A percentile compares a stretch with the other conserved stretches of the same genome.
phyloP scores from a whole-genome alignment of 2,888 invertebrate species.

The Spisula subtruncata region DNA sequence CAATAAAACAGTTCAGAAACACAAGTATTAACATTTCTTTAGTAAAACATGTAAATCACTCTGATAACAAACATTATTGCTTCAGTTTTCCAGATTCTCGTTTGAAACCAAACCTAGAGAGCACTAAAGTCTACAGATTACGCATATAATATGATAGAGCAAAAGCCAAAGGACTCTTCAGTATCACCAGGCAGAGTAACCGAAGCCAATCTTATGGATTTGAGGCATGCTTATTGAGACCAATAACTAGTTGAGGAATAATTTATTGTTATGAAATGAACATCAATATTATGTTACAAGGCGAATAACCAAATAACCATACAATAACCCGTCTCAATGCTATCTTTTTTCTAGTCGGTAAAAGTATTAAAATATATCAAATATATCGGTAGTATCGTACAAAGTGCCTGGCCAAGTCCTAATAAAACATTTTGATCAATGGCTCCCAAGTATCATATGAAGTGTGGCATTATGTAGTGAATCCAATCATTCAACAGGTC shows the following conservation, averaged over 20 bases:
- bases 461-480: conserved; percentile 31
- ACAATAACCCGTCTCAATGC: background rate
- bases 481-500: conserved; percentile 39
- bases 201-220: background rate
- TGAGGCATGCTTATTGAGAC: background rate
- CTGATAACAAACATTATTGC: too few relatives aligned
- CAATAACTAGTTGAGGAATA: background rate
- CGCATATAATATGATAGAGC: background rate
- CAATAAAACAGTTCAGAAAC: too few relatives aligned
- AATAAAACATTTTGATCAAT: conserved; percentile 29
- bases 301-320: background rate
- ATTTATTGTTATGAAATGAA: conserved; percentile 6
- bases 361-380: conserved; percentile 26
- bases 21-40: too few relatives aligned
- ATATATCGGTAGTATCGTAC: background rate
- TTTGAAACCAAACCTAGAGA: too few relatives aligned
- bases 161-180: background rate
- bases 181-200: background rate
- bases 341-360: background rate
- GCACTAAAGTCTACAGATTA: background rate
- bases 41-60: too few relatives aligned
- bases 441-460: background rate
- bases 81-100: too few relatives aligned
- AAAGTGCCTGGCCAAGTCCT: background rate
- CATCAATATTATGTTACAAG: conserved; percentile 4